A percentile compares a stretch with the other conserved stretches of the same genome.
Conservation (phyloP, 2,888 invertebrate species). For the Scaptomyza polygonia region DNA sequence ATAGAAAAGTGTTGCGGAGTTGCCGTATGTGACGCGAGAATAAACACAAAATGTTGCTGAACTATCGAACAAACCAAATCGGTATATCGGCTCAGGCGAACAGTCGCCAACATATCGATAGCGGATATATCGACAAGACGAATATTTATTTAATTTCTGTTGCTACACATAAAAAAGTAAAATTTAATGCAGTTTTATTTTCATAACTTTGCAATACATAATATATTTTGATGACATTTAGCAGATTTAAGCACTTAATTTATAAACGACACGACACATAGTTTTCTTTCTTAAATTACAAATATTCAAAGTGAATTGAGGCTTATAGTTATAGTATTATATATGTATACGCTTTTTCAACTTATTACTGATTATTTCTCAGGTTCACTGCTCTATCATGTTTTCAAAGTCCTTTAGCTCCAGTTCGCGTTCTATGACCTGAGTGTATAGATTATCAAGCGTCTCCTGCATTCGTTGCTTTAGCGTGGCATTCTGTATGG, state of each 20-base stretch:
- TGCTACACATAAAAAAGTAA: neutral
- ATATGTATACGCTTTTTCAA: neutral
- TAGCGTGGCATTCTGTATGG: slow-evolving; percentile 93
- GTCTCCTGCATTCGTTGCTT: slow-evolving; percentile 93
- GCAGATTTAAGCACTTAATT: neutral
- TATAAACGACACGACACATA: neutral
- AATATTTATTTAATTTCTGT: neutral
- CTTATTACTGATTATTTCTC: neutral
- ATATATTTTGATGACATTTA: neutral
- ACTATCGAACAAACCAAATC: slow-evolving; percentile 29
- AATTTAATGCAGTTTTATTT: neutral
- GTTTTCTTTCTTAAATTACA: neutral
- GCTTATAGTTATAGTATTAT: no score
- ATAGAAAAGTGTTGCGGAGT: slow-evolving; percentile 63
- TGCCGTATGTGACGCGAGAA: slow-evolving; percentile 67
- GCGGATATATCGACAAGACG: neutral
- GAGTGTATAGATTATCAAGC: slow-evolving; percentile 91
- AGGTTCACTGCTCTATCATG: slow-evolving; percentile 69
- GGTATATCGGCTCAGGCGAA: slow-evolving; percentile 38
- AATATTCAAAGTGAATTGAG: neutral
- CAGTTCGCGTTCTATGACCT: slow-evolving; percentile 91
- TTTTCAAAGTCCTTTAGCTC: slow-evolving; percentile 85
- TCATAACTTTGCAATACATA: neutral
- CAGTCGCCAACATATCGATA: slow-evolving; percentile 28
- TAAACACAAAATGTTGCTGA: slow-evolving; percentile 66